Evolutionary conservation across 1,140 invertebrate genomes (phyloP).

Genomic region (Brachionus plicatilis): DNA sequence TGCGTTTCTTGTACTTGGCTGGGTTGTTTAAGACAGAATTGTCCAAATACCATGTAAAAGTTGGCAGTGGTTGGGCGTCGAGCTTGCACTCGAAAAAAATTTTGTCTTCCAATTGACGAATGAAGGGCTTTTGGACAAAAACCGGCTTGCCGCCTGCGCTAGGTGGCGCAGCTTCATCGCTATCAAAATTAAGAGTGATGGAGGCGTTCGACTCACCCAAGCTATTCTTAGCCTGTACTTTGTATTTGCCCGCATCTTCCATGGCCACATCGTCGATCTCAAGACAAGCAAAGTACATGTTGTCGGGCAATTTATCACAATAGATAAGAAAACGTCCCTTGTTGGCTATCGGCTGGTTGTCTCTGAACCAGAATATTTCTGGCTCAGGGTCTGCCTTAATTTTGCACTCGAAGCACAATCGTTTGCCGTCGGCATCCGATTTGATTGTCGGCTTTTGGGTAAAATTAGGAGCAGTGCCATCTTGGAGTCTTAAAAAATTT

Average conservation of each 20-base stretch:
- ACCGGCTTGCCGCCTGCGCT: slow-evolving; percentile 6
- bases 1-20: slow-evolving; percentile 42
- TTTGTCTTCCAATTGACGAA: slow-evolving; percentile 34
- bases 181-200: slow-evolving; percentile 92
- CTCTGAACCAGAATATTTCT: slow-evolving; percentile 79
- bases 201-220: slow-evolving; percentile 90
- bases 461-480: slow-evolving; percentile 93
- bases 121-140: slow-evolving; percentile 23
- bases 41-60: slow-evolving; percentile 83
- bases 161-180: slow-evolving; percentile 56
- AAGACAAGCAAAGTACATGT: slow-evolving; percentile 32
- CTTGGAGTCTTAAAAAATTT: slow-evolving; percentile 50
- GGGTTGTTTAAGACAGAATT: slow-evolving; percentile 70
- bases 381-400: slow-evolving; percentile 85
- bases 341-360: slow-evolving; percentile 63
- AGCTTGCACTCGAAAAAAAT: slow-evolving; percentile 57
- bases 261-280: slow-evolving; percentile 78
- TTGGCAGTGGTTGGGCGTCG: slow-evolving; percentile 86
- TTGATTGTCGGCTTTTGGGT: slow-evolving; percentile 90
- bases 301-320: slow-evolving; percentile 34
- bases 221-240: slow-evolving; percentile 90
- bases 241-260: slow-evolving; percentile 93
- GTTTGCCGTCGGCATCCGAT: slow-evolving; percentile 90
- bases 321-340: slow-evolving; percentile 29
- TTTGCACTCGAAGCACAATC: slow-evolving; percentile 83